A percentile compares a stretch with the other conserved stretches of the same genome.
Evolutionary conservation across 2,113 vertebrate genomes (phyloP).

Genomic region (Neodontobutis hainanensis): DNA sequence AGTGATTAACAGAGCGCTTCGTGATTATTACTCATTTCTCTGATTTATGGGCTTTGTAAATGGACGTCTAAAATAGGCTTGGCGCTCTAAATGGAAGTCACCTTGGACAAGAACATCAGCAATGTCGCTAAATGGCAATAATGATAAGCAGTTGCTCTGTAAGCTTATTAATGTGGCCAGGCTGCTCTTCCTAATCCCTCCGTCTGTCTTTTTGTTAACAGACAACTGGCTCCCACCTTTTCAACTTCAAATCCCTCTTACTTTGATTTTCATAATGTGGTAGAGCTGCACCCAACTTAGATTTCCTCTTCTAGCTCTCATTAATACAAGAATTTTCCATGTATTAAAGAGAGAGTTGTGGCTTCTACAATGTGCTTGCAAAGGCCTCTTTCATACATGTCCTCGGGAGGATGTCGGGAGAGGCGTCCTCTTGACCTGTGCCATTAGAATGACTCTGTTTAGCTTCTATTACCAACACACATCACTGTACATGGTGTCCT

Average conservation of each 20-base stretch:
- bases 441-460: no score
- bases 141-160: slow-evolving; percentile 56
- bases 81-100: slow-evolving; percentile 63
- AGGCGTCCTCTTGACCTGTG: no score
- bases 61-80: slow-evolving; percentile 56
- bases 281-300: no score
- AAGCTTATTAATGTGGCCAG: slow-evolving; percentile 66
- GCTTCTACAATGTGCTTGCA: not conserved
- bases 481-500: no score
- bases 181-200: slow-evolving; percentile 52
- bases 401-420: not conserved
- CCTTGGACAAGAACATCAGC: slow-evolving; percentile 64
- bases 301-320: not conserved
- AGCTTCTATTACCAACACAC: no score
- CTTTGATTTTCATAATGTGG: slow-evolving; percentile 15
- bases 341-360: not conserved
- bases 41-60: slow-evolving; percentile 54
- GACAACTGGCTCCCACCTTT: slow-evolving; percentile 46
- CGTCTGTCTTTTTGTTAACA: slow-evolving; percentile 55
- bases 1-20: slow-evolving; percentile 34
- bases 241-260: slow-evolving; percentile 38
- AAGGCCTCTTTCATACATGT: not conserved
- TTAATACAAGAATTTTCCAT: not conserved
- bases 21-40: slow-evolving; percentile 41
- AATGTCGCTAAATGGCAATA: slow-evolving; percentile 52